These are phyloP conservation scores for Megalops atlanticus DNA, from an alignment of 2,113 vertebrate genomes.

Conservation along the genomic window DNA sequence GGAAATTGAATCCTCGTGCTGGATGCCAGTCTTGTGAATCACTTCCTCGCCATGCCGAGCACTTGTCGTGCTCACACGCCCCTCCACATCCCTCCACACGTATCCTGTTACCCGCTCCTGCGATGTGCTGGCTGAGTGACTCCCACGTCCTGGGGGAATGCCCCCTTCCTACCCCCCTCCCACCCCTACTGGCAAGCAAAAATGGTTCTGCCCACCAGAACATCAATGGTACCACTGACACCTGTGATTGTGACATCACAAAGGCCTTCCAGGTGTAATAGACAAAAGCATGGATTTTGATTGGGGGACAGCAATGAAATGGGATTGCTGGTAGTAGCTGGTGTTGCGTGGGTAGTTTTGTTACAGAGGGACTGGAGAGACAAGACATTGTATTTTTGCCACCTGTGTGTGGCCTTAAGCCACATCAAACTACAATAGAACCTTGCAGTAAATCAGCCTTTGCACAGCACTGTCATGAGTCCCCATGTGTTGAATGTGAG, in stretches of 20 bases:
- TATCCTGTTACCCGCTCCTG: conserved; percentile 11
- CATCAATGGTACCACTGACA: background rate
- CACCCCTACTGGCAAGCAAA: background rate
- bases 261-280: background rate
- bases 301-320: background rate
- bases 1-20: background rate
- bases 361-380: too few relatives aligned
- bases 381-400: too few relatives aligned
- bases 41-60: conserved; percentile 14
- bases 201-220: background rate
- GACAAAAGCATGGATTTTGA: background rate
- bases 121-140: conserved; percentile 14
- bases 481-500: background rate
- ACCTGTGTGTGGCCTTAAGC: too few relatives aligned
- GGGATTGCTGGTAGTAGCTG: background rate
- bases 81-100: background rate
- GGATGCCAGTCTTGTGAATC: conserved; percentile 28
- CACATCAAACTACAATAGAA: too few relatives aligned
- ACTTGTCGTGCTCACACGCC: background rate
- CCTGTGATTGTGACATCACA: background rate
- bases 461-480: background rate
- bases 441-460: too few relatives aligned
- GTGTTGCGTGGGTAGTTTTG: background rate
- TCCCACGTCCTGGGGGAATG: background rate
- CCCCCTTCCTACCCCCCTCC: background rate